Percentiles rank a stretch among this genome's conserved stretches.
Evolutionary conservation across 2,888 invertebrate genomes (phyloP).

Genomic region (Pseudolycoriella hygida): DNA sequence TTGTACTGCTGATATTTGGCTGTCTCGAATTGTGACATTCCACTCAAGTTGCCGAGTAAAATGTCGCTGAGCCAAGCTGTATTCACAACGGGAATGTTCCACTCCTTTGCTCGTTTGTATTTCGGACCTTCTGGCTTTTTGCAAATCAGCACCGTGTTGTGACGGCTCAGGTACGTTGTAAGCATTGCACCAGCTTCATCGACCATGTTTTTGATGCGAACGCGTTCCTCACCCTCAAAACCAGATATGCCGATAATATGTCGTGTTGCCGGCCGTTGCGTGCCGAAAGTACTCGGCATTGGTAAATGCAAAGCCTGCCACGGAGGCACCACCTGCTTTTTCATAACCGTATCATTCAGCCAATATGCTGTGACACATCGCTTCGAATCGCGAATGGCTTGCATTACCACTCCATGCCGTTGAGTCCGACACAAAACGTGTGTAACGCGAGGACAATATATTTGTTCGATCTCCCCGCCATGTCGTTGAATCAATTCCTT

Average conservation of each 20-base stretch:
- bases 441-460: slow-evolving; percentile 73
- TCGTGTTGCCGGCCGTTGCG: slow-evolving; percentile 53
- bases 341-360: slow-evolving; percentile 78
- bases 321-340: slow-evolving; percentile 76
- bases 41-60: slow-evolving; percentile 71
- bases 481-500: slow-evolving; percentile 54
- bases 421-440: slow-evolving; percentile 86
- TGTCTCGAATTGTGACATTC: slow-evolving; percentile 61
- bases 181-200: slow-evolving; percentile 69
- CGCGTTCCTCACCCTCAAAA: slow-evolving; percentile 74
- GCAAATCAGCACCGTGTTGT: slow-evolving; percentile 61
- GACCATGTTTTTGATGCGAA: slow-evolving; percentile 67
- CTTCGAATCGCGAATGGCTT: slow-evolving; percentile 47
- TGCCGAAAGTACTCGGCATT: slow-evolving; percentile 39
- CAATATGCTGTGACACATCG: slow-evolving; percentile 70
- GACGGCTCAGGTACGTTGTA: slow-evolving; percentile 58
- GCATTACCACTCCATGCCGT: slow-evolving; percentile 78
- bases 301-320: slow-evolving; percentile 91
- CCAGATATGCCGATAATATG: slow-evolving; percentile 75
- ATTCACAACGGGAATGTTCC: slow-evolving; percentile 83
- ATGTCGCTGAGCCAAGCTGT: slow-evolving; percentile 88
- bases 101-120: slow-evolving; percentile 76
- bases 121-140: slow-evolving; percentile 75
- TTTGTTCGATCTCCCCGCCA: slow-evolving; percentile 75
- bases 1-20: slow-evolving; percentile 80